phyloP scores from a whole-genome alignment of 2,797 vertebrate species.

The Gobionotothen gibberifrons region DNA sequence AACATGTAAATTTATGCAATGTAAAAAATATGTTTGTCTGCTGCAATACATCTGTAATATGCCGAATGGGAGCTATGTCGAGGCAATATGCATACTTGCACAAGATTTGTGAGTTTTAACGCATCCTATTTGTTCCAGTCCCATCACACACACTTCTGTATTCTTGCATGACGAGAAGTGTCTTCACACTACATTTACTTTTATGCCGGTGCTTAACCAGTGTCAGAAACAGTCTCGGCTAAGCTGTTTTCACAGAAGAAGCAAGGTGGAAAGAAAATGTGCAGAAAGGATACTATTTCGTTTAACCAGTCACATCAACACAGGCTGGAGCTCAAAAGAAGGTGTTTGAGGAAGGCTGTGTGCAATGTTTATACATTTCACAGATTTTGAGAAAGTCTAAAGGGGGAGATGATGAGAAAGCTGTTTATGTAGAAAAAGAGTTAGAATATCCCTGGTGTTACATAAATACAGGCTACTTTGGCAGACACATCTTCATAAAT shows the following conservation, averaged over 20 bases:
- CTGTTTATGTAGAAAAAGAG: not conserved
- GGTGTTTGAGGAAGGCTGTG: slow-evolving; percentile 13
- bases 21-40: slow-evolving; percentile 35
- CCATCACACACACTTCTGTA: slow-evolving; percentile 44
- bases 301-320: slow-evolving; percentile 33
- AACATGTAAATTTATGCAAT: slow-evolving; percentile 45
- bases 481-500: not conserved
- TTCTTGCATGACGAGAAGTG: slow-evolving; percentile 58
- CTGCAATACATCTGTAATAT: slow-evolving; percentile 54
- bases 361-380: slow-evolving; percentile 9
- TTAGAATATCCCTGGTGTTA: not conserved
- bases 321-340: not conserved
- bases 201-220: slow-evolving; percentile 63
- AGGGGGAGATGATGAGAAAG: not conserved
- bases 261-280: slow-evolving; percentile 46
- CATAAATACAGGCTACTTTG: not conserved
- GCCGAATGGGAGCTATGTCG: slow-evolving; percentile 45
- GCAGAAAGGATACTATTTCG: slow-evolving; percentile 25
- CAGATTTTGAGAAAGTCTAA: not conserved
- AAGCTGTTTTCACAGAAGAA: slow-evolving; percentile 64
- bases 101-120: slow-evolving; percentile 58
- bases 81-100: slow-evolving; percentile 44
- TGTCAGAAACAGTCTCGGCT: slow-evolving; percentile 60
- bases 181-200: slow-evolving; percentile 71
- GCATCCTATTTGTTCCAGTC: slow-evolving; percentile 66